Base-by-base conservation (phyloP, 2,113 vertebrate species). In the Oryzias celebensis region DNA sequence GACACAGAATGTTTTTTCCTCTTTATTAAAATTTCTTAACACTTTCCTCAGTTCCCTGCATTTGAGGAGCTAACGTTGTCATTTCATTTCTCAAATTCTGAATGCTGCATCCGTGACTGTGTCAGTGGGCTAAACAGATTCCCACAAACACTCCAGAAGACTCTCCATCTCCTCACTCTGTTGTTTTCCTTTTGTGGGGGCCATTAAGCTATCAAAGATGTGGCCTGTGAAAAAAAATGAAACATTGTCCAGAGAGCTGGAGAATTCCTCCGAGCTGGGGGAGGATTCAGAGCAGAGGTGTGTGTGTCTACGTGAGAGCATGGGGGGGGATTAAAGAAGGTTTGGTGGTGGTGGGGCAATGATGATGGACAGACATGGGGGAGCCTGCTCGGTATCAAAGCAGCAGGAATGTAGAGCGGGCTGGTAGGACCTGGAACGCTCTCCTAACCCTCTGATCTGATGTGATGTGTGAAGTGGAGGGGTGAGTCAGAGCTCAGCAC, bases 161-260 rank as follows among this genome's bases (percentile, higher is more conserved):
- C 56, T 58, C 45, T 36, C 12, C 28, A 46, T 66, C 55, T 76
- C 68, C 66, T 52, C 52, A 58, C 28, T 36, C 51, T 66, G 74
- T 68, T 71, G 85, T 48, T 73, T 62, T 62, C 51, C 73, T 78
- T 61, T 73, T 78, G 58, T 26, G 5, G 71, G 71, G 73, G 85
- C 85, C 85, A 90, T 91, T 91, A 91, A 92, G 88, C 87, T 89
- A 91, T 91, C 89, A 92, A 71, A 81, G 73, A 90, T 84, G 76
- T 85, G 84, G 89, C 78, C 89, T 89, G 86, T 82, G 76, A 71
- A 78, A 71, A 77, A 75, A 82, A 88, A 89, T 83, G 77, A 86
- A 92, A 92, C 91, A 91, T 85, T 91, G 86, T 92, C 91, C 91
- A 92, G 91, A 91, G 75, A 92, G 79, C 82, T 65, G 55, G 72